phyloP scores from a whole-genome alignment of 2,888 invertebrate genomes.

The Pammene aurita region DNA sequence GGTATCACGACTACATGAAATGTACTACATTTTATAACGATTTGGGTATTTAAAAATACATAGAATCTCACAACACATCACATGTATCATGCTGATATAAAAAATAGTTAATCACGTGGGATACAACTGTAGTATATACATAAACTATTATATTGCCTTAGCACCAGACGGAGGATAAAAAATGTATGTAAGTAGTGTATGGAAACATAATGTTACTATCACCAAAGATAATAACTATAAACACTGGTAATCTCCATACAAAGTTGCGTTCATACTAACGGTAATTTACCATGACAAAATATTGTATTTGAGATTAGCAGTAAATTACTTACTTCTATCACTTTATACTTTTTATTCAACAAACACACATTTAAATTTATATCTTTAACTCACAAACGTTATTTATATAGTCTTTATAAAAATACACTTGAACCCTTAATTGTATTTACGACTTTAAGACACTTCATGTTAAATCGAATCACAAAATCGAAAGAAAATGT shows the following conservation, averaged over 20 bases:
- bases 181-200: conserved; percentile 6
- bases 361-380: conserved; percentile 31
- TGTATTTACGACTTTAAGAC: conserved; percentile 63
- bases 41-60: conserved; percentile 19
- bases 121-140: conserved; percentile 23
- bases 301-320: background rate
- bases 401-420: conserved; percentile 64
- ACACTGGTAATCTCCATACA: background rate
- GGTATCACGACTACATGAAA: conserved; percentile 6
- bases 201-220: conserved; percentile 29
- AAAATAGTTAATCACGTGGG: conserved; percentile 20
- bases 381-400: conserved; percentile 51
- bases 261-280: background rate
- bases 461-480: conserved; percentile 54
- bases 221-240: background rate
- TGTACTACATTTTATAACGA: conserved; percentile 2
- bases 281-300: background rate
- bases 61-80: conserved; percentile 27
- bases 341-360: conserved; percentile 30
- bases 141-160: conserved; percentile 27
- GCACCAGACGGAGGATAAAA: conserved; percentile 37
- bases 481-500: conserved; percentile 36
- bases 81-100: conserved; percentile 29
- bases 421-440: conserved; percentile 64
- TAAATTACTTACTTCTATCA: conserved; percentile 1